Conservation (phyloP, 2,888 invertebrate genomes). For the Lapara coniferarum region DNA sequence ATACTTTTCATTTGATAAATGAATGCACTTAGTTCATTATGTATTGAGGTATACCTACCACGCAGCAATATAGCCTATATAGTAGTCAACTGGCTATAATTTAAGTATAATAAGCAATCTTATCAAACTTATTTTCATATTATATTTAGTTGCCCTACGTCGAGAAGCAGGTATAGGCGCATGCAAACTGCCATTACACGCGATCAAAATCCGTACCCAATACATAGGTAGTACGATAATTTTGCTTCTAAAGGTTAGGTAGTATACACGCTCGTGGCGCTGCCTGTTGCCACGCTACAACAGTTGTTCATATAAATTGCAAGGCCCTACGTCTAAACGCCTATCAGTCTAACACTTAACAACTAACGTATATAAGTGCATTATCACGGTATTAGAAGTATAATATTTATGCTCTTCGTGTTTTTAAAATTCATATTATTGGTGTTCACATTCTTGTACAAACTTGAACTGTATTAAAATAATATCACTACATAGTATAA, state of each 20-base stretch:
- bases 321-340: background rate
- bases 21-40: no score
- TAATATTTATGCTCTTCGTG: no score
- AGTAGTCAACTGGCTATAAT: background rate
- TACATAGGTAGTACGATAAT: slow-evolving; percentile 6
- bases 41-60: no score
- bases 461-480: no score
- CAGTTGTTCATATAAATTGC: slow-evolving; percentile 4
- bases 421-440: no score
- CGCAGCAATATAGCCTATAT: background rate
- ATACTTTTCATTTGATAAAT: no score
- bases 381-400: no score
- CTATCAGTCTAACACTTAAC: background rate
- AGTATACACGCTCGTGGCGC: background rate
- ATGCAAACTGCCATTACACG: slow-evolving; percentile 12
- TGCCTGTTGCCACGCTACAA: slow-evolving; percentile 3
- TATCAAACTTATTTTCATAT: background rate
- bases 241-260: slow-evolving; percentile 9
- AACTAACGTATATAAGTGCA: no score
- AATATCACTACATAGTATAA: no score
- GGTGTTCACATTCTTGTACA: no score
- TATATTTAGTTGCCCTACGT: slow-evolving; percentile 1
- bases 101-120: background rate
- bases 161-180: background rate
- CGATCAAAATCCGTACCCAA: slow-evolving; percentile 19